These are phyloP conservation scores for Drosophila erecta DNA, from an alignment of 1,140 invertebrate genomes.

Conservation along the genomic window DNA sequence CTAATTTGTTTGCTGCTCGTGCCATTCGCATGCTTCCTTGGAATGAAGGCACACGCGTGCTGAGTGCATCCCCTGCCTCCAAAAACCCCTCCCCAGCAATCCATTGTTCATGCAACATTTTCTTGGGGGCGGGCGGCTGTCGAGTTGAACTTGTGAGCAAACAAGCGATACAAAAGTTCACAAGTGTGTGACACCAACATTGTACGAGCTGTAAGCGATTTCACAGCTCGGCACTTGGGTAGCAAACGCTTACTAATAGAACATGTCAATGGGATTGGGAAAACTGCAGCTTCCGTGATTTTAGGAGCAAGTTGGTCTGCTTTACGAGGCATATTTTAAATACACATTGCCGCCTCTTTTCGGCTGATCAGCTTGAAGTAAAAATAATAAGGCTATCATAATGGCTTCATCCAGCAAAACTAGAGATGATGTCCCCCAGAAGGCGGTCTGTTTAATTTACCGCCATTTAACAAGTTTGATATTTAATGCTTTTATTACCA, in stretches of 20 bases:
- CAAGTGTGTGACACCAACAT: constrained; percentile 26
- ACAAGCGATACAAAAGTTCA: constrained; percentile 21
- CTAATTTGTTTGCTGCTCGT: constrained; percentile 69
- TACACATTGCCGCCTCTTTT: neutral
- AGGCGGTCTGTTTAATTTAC: neutral
- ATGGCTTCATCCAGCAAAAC: no score
- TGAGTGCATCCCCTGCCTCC: no score
- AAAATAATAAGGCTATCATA: no score
- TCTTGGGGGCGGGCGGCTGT: constrained; percentile 29
- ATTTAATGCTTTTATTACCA: constrained; percentile 15
- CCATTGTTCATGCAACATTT: constrained; percentile 47
- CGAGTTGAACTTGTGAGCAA: constrained; percentile 60
- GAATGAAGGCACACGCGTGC: constrained; percentile 25
- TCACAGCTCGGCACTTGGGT: neutral
- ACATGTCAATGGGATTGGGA: neutral
- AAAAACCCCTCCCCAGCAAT: neutral
- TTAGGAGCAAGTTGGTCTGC: neutral
- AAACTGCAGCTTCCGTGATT: neutral
- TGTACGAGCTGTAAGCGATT: constrained; percentile 1
- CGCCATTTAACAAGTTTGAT: constrained; percentile 21
- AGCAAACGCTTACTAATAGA: neutral
- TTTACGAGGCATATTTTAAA: no score
- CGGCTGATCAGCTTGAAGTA: no score
- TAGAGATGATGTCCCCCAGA: no score
- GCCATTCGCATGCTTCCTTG: constrained; percentile 31